Evolutionary conservation across 2,888 invertebrate species (phyloP), one percentile per base, ranked within the genome.

Genomic region (Zaprionus obscuricornis): DNA sequence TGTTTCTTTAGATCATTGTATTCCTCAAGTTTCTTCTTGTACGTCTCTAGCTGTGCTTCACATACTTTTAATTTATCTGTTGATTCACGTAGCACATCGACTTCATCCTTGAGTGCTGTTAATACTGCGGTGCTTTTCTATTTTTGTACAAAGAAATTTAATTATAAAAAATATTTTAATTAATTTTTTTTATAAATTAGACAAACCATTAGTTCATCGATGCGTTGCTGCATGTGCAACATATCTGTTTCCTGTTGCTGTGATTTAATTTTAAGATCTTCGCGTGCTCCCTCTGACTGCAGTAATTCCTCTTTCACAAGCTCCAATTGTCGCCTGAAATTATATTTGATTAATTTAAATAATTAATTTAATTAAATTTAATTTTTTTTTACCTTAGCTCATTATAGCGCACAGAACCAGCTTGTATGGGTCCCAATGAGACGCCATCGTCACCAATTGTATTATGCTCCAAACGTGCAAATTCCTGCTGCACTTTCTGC

Each of bases 1-100:
- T 97, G 97, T 76, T 96, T 93, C 87, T 96, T 95, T 17, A 98
- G 90, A 87, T 98, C 98, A 46, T 96, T 95, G 85, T 96, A 93
- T 81, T 98, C 98, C 90, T 98, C 98, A 90, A 98, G 92, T 89
- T 97, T 95, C 88, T 97, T 98, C 90, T 98, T 98, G 89, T 97
- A 98, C 0, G 96, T 95, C 20, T 95, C 95, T 50, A 98, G 93
- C 8, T 96, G 94, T 0, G 94, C 92, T 90, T 98, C 98, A 73
- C 96, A 94, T 40, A 96, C 94, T 47, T 94, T 92, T 31, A 95
- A 95, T 91, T 97, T 97, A 58, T 97, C 97, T 11, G 96, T 96
- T 0, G 96, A 96, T 89, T 98, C 97, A 0, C 96, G 92, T 2
- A 98, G 89, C 8, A 97, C 95, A 90, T 99, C 98, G 6, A 98